Evolutionary conservation across 2,113 vertebrate genomes (phyloP), one percentile per base, ranked within the genome.

Genomic region (Pteropus alecto): DNA sequence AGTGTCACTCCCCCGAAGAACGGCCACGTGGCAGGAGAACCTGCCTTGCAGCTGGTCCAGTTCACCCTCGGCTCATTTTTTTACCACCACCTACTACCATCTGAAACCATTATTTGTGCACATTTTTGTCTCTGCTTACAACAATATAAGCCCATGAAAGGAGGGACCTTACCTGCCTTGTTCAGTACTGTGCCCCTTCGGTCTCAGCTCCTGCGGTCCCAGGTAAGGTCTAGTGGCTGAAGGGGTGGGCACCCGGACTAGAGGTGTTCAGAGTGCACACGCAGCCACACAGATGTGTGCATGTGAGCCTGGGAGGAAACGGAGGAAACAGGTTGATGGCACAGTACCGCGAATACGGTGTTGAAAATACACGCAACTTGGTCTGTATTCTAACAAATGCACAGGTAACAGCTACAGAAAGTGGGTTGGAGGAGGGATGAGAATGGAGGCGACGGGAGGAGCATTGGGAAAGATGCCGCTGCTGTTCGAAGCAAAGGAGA

Each of bases 251-350:
- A 24, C 28, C 73, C 26, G 8, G 26, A 19, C n/a, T 28, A 12
- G 28, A 19, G 68, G 68, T 41, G 12, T 3, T 21, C 13, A 0
- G 24, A 28, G 71, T 28, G 71, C 22, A 4, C 51, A 46, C 33
- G 5, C 21, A 11, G 18, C 30, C 9, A 3, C 19, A 2, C 0
- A 3, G 43, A 1, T 2, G 54, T 7, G 46, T 4, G 10, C 2
- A 26, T 1, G 1, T 0, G 26, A 21, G 4, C 38, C 2, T 3
- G n/a, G 22, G 38, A 46, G 56, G 16, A 63, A 11, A 28, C 6
- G 38, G 0, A 58, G 35, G 65, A 6, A 26, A 67, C 21, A 48
- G 22, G 12, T 3, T 18, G 6, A 14, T 1, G 35, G 60, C 51
- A 35, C 38, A 28, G 26, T 2, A 2, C 11, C 12, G 3, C 7